Percentiles rank a stretch among this genome's conserved stretches.
phyloP scores from a whole-genome alignment of 1,140 invertebrate genomes.

The Aphelinus atriplicis region DNA sequence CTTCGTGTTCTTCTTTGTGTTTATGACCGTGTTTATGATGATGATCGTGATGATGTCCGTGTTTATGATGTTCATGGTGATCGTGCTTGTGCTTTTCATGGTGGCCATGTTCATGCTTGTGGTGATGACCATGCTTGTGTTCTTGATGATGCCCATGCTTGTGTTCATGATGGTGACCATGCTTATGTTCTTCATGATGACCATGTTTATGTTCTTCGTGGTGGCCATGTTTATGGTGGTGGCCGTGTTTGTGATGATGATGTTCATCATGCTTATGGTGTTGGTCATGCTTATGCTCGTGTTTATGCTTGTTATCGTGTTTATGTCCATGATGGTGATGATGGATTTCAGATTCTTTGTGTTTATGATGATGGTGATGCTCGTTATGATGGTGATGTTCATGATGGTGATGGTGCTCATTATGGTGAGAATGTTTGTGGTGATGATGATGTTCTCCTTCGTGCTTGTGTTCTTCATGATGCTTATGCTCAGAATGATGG shows the following conservation, averaged over 20 bases:
- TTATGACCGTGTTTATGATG: slow-evolving; percentile 30
- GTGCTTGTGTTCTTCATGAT: slow-evolving; percentile 37
- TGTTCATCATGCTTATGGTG: slow-evolving; percentile 26
- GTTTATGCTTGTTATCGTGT: slow-evolving; percentile 36
- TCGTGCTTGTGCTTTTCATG: slow-evolving; percentile 29
- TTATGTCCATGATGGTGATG: slow-evolving; percentile 37
- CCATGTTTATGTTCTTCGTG: slow-evolving; percentile 27
- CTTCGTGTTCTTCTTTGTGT: slow-evolving; percentile 29
- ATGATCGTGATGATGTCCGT: slow-evolving; percentile 28
- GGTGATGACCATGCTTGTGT: slow-evolving; percentile 31
- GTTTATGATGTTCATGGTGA: slow-evolving; percentile 21
- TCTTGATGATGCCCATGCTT: slow-evolving; percentile 30
- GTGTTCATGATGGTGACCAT: slow-evolving; percentile 25
- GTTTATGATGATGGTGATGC: slow-evolving; percentile 35
- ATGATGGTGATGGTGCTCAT: slow-evolving; percentile 39
- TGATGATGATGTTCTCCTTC: slow-evolving; percentile 37
- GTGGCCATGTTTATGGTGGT: slow-evolving; percentile 28
- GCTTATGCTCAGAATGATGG: slow-evolving; percentile 35
- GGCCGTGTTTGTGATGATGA: slow-evolving; percentile 25
- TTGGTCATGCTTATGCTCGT: slow-evolving; percentile 33
- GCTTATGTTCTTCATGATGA: slow-evolving; percentile 30
- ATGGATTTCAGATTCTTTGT: slow-evolving; percentile 35
- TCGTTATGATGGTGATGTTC: slow-evolving; percentile 37
- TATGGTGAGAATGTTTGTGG: slow-evolving; percentile 33
- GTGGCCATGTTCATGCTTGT: slow-evolving; percentile 23